Conservation (phyloP, 2,888 invertebrate genomes). For the Cataglyphis livida region DNA sequence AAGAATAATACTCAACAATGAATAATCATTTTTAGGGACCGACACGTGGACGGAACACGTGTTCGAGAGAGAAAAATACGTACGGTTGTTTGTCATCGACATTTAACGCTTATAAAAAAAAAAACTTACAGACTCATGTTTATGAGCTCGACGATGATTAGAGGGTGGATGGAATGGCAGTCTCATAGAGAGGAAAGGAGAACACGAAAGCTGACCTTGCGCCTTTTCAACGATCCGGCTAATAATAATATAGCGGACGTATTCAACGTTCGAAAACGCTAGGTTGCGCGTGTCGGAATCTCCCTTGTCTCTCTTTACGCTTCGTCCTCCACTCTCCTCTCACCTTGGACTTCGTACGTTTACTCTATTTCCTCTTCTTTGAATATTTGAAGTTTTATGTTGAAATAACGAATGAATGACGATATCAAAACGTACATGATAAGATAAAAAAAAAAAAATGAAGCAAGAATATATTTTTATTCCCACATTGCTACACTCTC, state of each 20-base stretch:
- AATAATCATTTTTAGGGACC: neutral
- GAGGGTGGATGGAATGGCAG: neutral
- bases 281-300: conserved; percentile 34
- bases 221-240: conserved; percentile 72
- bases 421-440: neutral
- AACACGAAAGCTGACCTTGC: conserved; percentile 66
- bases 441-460: neutral
- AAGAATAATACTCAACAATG: neutral
- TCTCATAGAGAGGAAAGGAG: conserved; percentile 4
- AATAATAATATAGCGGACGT: conserved; percentile 61
- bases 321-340: neutral
- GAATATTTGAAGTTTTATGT: conserved; percentile 1
- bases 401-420: neutral
- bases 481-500: neutral
- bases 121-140: conserved; percentile 49
- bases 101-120: conserved; percentile 60
- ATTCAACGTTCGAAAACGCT: conserved; percentile 40
- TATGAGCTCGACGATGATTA: conserved; percentile 56
- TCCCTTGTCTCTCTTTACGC: conserved; percentile 8
- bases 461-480: neutral
- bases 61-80: conserved; percentile 35
- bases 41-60: conserved; percentile 46
- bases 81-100: conserved; percentile 45
- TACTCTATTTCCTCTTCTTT: neutral
- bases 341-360: conserved; percentile 5